phyloP scores from a whole-genome alignment of 2,797 vertebrate genomes.

The Chlorospingus semifuscus region DNA sequence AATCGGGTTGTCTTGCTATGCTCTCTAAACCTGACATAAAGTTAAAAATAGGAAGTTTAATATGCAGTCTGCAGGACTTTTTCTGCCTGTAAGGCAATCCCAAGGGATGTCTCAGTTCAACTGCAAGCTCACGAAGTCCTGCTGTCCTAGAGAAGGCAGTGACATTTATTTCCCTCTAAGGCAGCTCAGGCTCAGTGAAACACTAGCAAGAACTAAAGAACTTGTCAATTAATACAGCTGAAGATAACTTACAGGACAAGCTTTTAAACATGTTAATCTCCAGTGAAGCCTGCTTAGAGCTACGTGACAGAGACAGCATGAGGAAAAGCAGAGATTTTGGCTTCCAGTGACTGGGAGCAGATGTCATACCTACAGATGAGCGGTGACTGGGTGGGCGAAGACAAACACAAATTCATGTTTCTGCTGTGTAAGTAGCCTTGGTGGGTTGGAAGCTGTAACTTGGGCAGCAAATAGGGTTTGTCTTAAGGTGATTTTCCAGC shows the following conservation, averaged over 20 bases:
- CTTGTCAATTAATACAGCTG: background rate
- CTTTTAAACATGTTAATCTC: background rate
- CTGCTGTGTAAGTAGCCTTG: background rate
- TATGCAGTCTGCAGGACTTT: conserved; percentile 36
- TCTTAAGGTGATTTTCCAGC: background rate
- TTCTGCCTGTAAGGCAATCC: conserved; percentile 42
- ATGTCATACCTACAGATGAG: background rate
- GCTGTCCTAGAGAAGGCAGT: conserved; percentile 20
- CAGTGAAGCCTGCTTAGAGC: background rate
- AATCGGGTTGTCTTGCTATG: conserved; percentile 12
- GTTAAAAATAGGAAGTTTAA: conserved; percentile 66
- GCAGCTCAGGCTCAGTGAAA: background rate
- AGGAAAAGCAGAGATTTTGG: background rate
- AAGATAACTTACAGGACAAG: background rate
- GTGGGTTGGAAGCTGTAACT: background rate
- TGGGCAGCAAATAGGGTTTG: background rate
- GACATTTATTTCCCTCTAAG: background rate
- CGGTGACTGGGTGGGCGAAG: background rate
- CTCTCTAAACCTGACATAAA: conserved; percentile 36
- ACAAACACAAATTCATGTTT: background rate
- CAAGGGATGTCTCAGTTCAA: conserved; percentile 37
- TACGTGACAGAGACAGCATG: background rate
- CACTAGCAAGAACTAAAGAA: background rate
- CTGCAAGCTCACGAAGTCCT: background rate
- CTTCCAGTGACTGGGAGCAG: background rate